Percentiles rank a stretch among this genome's conserved stretches.
Conservation (phyloP, 2,113 vertebrate genomes). For the Ovibos moschatus region DNA sequence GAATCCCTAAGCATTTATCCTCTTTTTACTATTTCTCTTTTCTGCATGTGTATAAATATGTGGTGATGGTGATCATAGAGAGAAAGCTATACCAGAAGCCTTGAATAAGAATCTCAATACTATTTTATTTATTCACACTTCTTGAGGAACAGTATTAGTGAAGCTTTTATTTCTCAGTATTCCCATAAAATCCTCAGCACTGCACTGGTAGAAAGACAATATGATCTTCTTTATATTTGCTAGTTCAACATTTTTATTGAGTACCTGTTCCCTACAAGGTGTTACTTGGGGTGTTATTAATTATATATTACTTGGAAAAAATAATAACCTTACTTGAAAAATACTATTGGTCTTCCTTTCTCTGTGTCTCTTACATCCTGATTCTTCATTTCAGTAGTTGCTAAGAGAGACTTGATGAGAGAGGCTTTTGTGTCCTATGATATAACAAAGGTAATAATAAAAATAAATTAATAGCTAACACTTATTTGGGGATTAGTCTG, state of each 20-base stretch:
- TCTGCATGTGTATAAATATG: neutral
- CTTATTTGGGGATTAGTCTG: neutral
- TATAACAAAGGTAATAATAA: neutral
- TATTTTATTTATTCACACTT: neutral
- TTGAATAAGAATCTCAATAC: neutral
- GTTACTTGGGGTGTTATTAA: neutral
- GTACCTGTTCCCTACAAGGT: neutral
- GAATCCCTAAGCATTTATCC: neutral
- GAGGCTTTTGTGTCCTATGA: neutral
- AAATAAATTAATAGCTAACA: neutral
- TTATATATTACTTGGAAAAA: slow-evolving; percentile 10
- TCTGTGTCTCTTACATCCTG: neutral
- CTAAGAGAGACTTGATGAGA: neutral
- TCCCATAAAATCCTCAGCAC: neutral
- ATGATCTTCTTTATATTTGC: neutral
- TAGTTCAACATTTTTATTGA: neutral
- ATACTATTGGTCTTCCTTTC: neutral
- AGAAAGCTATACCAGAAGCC: neutral
- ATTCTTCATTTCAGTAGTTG: neutral
- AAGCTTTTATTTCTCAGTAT: neutral
- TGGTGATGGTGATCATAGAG: neutral
- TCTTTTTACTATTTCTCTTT: neutral
- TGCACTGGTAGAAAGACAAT: neutral
- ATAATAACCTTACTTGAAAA: neutral
- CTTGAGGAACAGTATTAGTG: neutral